phyloP scores from a whole-genome alignment of 2,888 invertebrate species.

The Urechis unicinctus region DNA sequence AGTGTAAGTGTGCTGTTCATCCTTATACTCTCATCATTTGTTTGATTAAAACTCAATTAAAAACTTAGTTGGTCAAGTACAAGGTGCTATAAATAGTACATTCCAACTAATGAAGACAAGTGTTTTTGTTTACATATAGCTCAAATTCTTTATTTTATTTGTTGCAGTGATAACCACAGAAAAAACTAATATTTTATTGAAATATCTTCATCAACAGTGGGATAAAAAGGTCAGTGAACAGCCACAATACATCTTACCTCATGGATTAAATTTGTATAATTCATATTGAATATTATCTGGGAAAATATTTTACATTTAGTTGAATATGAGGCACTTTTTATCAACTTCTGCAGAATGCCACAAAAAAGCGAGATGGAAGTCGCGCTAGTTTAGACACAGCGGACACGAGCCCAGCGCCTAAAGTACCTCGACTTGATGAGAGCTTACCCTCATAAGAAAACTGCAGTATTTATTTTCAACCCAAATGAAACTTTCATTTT shows the following conservation, averaged over 20 bases:
- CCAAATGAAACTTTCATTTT: too few species aligned
- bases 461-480: too few species aligned
- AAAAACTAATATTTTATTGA: constrained; percentile 84
- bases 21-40: too few species aligned
- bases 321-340: too few species aligned
- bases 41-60: too few species aligned
- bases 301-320: too few species aligned
- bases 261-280: background rate
- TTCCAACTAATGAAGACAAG: background rate
- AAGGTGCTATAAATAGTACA: too few species aligned
- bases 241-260: background rate
- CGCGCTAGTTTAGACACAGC: constrained; percentile 36
- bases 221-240: constrained; percentile 60
- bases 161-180: constrained; percentile 88
- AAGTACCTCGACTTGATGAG: constrained; percentile 29
- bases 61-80: too few species aligned
- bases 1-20: too few species aligned
- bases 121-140: background rate
- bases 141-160: background rate
- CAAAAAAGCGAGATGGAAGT: constrained; percentile 38
- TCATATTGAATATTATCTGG: constrained; percentile 1
- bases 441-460: constrained; percentile 17
- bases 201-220: constrained; percentile 93
- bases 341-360: constrained; percentile 30
- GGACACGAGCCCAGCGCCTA: constrained; percentile 28